These are phyloP conservation scores for Apamea crenata DNA, from an alignment of 2,888 invertebrate species.

Conservation along the genomic window DNA sequence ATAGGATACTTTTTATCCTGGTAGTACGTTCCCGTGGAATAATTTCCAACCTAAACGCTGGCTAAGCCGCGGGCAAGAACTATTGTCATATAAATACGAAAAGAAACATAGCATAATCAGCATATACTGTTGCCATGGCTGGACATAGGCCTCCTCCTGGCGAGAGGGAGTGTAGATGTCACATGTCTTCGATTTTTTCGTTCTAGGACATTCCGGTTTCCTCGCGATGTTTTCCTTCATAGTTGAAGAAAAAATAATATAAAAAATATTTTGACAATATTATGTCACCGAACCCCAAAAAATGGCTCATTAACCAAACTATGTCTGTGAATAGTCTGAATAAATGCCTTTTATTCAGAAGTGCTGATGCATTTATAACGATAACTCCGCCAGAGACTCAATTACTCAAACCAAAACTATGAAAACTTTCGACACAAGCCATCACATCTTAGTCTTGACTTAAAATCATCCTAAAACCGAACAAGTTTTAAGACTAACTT, in stretches of 20 bases:
- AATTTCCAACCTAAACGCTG: not conserved
- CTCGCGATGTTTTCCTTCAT: no score
- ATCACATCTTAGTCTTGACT: constrained; percentile 21
- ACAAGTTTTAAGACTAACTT: constrained; percentile 44
- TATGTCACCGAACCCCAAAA: not conserved
- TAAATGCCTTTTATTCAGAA: not conserved
- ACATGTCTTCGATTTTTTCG: no score
- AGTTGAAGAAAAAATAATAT: not conserved
- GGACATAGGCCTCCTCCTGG: no score
- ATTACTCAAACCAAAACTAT: not conserved
- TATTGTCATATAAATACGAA: not conserved
- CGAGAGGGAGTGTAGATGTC: no score
- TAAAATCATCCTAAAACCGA: constrained; percentile 21
- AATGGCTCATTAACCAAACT: not conserved
- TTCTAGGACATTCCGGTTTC: no score
- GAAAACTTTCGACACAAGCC: constrained; percentile 5
- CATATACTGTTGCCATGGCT: no score
- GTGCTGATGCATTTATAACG: not conserved
- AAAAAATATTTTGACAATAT: not conserved
- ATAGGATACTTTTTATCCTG: not conserved
- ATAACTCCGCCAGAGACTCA: not conserved
- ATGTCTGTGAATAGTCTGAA: no score
- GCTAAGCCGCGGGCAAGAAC: not conserved
- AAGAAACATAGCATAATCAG: no score
- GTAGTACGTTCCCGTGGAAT: not conserved